Conservation (phyloP, 2,797 vertebrate genomes). For the Chaetophractus vellerosus region DNA sequence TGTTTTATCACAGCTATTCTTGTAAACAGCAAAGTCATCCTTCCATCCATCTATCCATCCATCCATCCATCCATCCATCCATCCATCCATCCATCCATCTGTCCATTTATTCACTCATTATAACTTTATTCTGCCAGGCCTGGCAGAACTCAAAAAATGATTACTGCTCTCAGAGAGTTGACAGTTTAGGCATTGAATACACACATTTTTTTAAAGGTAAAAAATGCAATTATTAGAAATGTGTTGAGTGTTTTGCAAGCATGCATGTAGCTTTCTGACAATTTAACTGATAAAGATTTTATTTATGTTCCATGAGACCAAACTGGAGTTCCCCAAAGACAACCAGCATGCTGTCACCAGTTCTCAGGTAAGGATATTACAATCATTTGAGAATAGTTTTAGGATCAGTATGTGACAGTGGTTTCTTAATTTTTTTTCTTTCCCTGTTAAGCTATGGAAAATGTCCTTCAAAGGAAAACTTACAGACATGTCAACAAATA, state of each 20-base stretch:
- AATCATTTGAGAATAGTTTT: constrained; percentile 43
- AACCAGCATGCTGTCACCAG: background rate
- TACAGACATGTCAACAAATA: constrained; percentile 20
- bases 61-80: background rate
- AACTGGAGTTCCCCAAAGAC: constrained; percentile 29
- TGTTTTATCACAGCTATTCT: background rate
- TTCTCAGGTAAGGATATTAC: background rate
- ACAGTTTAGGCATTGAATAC: constrained; percentile 39
- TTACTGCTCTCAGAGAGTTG: background rate
- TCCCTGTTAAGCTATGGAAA: constrained; percentile 37
- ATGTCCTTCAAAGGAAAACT: constrained; percentile 59
- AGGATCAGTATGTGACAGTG: background rate
- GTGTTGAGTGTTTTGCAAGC: background rate
- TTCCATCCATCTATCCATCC: background rate
- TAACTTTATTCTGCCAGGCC: constrained; percentile 19
- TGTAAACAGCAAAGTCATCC: background rate
- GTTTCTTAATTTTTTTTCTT: background rate
- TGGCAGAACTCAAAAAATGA: constrained; percentile 19
- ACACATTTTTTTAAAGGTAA: background rate
- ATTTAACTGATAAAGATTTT: constrained; percentile 38
- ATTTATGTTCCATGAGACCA: background rate
- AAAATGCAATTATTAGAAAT: constrained; percentile 25
- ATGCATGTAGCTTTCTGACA: background rate
- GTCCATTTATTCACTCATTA: constrained; percentile 26
- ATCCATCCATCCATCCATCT: background rate